Evolutionary conservation across 1,140 invertebrate genomes (phyloP).

Genomic region (Brevipalpus yothersi): DNA sequence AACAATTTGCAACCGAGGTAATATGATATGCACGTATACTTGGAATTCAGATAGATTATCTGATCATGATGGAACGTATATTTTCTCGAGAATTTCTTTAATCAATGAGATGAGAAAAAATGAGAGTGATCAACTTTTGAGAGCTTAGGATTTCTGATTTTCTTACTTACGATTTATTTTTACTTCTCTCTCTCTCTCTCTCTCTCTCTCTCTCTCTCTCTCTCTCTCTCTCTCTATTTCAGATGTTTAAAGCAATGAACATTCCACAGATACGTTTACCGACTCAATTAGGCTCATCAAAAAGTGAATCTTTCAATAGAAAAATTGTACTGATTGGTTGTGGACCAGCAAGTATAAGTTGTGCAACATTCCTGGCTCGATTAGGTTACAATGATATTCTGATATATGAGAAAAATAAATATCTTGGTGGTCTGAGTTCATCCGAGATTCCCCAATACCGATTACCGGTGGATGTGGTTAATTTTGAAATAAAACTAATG

Average conservation of each 20-base stretch:
- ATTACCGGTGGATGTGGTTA: conserved; percentile 67
- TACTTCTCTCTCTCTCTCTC: neutral
- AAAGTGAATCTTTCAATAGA: conserved; percentile 29
- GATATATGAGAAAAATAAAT: conserved; percentile 70
- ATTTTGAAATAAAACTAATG: conserved; percentile 75
- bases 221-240: conserved; percentile 17
- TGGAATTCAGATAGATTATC: neutral
- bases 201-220: conserved; percentile 12
- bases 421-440: conserved; percentile 64
- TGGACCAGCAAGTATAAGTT: conserved; percentile 87
- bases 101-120: neutral
- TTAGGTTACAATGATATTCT: conserved; percentile 74
- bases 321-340: conserved; percentile 78
- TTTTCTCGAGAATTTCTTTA: neutral
- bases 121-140: neutral
- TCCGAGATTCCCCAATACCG: conserved; percentile 93
- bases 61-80: no score
- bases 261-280: conserved; percentile 60
- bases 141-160: no score
- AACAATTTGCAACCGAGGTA: conserved; percentile 90
- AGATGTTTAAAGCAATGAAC: conserved; percentile 75
- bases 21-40: conserved; percentile 2
- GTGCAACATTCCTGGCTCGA: conserved; percentile 76
- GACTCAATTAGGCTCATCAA: conserved; percentile 15
- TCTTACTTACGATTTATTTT: no score